These are phyloP conservation scores for Leptocoma aspasia DNA, from an alignment of 2,113 vertebrate genomes.

Conservation along the genomic window DNA sequence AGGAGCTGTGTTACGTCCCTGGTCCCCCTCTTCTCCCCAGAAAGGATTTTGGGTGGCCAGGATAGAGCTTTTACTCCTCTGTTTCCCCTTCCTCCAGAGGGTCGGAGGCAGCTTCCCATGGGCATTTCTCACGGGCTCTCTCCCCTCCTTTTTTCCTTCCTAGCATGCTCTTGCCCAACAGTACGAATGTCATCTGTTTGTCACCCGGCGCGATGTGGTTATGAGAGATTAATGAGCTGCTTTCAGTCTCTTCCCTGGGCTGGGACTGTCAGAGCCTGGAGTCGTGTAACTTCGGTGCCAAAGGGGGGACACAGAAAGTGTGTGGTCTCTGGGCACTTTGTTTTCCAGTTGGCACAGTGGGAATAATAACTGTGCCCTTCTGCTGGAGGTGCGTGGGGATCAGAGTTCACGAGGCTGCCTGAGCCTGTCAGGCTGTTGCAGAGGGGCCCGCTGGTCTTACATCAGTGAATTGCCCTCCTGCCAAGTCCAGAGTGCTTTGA, in stretches of 20 bases:
- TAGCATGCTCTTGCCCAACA: not conserved
- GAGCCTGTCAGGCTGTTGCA: not conserved
- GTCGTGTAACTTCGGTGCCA: not conserved
- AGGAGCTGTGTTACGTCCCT: accelerated
- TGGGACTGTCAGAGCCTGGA: not conserved
- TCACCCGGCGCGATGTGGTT: accelerated
- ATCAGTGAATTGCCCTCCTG: not conserved
- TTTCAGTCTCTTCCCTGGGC: not conserved
- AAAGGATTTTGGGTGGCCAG: not conserved
- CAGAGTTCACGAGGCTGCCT: not conserved
- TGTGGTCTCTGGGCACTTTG: not conserved
- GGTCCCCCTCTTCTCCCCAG: not conserved
- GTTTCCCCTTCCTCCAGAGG: not conserved
- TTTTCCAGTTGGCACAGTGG: not conserved
- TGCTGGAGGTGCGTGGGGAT: not conserved
- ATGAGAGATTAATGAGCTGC: not conserved
- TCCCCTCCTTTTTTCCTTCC: not conserved
- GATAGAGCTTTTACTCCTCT: not conserved
- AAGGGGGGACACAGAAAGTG: not conserved
- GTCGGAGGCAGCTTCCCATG: not conserved
- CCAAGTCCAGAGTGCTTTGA: not conserved
- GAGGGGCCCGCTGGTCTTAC: not conserved
- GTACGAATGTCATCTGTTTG: not conserved
- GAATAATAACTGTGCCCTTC: not conserved
- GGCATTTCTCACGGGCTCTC: not conserved